These are phyloP conservation scores for Eucidaris tribuloides DNA, from an alignment of 35 echinoderm and acorn worm species.

Conservation along the genomic window DNA sequence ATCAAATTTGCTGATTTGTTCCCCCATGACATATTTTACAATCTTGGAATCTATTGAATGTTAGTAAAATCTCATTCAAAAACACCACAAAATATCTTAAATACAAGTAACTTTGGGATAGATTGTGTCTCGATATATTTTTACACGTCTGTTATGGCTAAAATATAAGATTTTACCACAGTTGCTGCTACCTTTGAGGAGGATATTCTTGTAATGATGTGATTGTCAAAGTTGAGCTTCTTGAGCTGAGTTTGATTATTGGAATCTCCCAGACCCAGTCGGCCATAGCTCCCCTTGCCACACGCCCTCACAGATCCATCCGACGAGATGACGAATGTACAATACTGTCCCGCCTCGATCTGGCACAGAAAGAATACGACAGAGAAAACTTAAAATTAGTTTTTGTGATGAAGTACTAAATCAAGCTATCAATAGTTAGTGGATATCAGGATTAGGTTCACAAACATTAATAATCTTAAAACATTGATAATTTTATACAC, in stretches of 20 bases:
- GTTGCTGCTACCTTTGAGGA: constrained; percentile 99
- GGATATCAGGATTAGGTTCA: no score
- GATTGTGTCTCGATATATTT: no score
- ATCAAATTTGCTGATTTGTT: no score
- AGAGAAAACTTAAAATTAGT: not conserved
- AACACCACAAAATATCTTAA: no score
- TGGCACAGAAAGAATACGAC: constrained; percentile 13
- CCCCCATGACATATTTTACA: no score
- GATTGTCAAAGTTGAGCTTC: constrained; percentile 97
- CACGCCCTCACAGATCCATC: constrained; percentile 96
- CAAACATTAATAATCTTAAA: no score
- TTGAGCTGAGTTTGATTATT: constrained; percentile 99
- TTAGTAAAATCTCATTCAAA: no score
- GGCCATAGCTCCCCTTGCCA: constrained; percentile 96
- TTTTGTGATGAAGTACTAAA: not conserved
- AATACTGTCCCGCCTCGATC: constrained; percentile 97
- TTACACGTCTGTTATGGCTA: no score
- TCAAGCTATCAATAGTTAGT: not conserved
- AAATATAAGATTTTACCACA: no score
- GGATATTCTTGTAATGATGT: constrained; percentile 84
- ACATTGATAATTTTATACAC: no score
- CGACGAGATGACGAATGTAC: constrained; percentile 82
- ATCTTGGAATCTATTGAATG: no score
- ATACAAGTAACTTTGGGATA: no score
- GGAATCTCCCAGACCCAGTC: constrained; percentile 93